Evolutionary conservation across 2,797 vertebrate species (phyloP).

Genomic region (Luscinia luscinia): DNA sequence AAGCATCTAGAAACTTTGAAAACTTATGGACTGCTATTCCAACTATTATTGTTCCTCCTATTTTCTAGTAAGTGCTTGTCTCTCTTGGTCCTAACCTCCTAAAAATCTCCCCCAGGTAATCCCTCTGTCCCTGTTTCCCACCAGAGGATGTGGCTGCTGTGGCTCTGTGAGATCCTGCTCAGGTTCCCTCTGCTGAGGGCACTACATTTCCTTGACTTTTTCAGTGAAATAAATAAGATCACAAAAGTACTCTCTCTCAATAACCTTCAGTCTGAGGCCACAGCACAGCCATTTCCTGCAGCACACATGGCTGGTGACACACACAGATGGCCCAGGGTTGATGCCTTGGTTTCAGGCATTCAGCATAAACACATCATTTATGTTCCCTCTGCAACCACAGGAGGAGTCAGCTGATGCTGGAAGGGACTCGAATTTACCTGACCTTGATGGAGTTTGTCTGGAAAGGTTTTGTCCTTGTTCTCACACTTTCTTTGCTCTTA

Average conservation of each 20-base stretch:
- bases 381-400: not conserved
- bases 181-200: not conserved
- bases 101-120: not conserved
- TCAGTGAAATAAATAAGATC: not conserved
- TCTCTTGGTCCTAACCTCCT: not conserved
- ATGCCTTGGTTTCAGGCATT: slow-evolving; percentile 13
- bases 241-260: not conserved
- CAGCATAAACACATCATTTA: not conserved
- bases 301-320: not conserved
- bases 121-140: not conserved
- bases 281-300: not conserved
- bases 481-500: not conserved
- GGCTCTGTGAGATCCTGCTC: not conserved
- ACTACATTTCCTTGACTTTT: not conserved
- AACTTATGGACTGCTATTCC: not conserved
- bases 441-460: not conserved
- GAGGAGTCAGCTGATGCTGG: not conserved
- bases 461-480: not conserved
- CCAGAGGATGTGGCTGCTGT: not conserved
- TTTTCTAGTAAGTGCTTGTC: not conserved
- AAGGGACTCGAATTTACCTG: not conserved
- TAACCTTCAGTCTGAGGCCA: not conserved
- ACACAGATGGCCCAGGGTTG: not conserved
- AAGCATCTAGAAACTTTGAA: slow-evolving; percentile 3
- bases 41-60: not conserved